Evolutionary conservation across 2,888 invertebrate genomes (phyloP), one percentile per base, ranked within the genome.

Genomic region (Capitulum mitella): DNA sequence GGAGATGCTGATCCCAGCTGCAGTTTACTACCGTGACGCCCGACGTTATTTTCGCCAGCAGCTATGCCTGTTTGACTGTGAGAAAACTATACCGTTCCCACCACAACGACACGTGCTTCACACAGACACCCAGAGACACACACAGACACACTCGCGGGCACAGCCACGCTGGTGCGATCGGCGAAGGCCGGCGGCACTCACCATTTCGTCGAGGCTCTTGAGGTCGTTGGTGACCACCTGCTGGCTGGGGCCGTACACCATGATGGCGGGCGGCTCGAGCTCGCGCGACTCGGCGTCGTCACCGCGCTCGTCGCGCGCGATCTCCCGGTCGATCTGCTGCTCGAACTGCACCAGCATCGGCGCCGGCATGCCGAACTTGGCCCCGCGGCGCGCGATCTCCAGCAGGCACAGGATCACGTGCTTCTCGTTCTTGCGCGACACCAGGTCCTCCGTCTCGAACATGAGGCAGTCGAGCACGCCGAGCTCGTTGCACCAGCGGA

Each of bases 371-470:
- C 95, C 92, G 82, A 88, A 87, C 78, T 80, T 85, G 51, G 96
- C 94, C 64, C 97, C 97, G 82, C 94, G 90, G 83, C 97, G 89
- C 26, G 97, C 97, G 43, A 97, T 94, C 87, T 98, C 97, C 83
- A 98, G 87, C 82, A 98, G 89, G 85, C 97, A 97, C 79, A 98
- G 87, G 76, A 98, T 95, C 80, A 98, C 97, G 86, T 95, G 95
- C 85, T 96, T 94, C 86, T 97, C 97, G 86, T 98, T 97, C 87
- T 97, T 97, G 82, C 97, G 88, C 86, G 95, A 89, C 83, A 97
- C 97, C 83, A 98, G 88, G 86, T 98, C 97, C 85, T 98, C 97
- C 16, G 97, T 96, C 89, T 98, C 97, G 86, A 98, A 98, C 78
- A 97, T 90, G 22, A 98, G 90, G 85, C 96, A 96, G 87, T 97